Conservation (phyloP, 2,888 invertebrate species). For the Subacronicta megacephala region DNA sequence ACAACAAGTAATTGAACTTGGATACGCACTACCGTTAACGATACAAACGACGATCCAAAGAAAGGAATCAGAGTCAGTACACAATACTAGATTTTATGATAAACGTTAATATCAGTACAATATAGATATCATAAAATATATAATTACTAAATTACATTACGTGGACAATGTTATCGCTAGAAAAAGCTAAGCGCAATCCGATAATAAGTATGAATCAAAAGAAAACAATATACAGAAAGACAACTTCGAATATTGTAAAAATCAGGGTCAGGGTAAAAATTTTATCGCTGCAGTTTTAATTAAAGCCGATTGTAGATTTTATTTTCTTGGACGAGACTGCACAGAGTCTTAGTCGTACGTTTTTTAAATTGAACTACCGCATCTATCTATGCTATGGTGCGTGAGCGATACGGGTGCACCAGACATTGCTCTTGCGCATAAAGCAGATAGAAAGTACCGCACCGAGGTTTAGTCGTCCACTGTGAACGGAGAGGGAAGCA, state of each 20-base stretch:
- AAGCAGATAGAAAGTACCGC: conserved; percentile 85
- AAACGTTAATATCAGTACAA: not conserved
- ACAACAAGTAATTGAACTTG: too few species aligned
- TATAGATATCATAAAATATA: conserved; percentile 28
- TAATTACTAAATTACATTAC: conserved; percentile 32
- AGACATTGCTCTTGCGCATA: conserved; percentile 78
- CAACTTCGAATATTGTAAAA: not conserved
- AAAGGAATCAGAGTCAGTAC: too few species aligned
- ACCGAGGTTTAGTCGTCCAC: conserved; percentile 79
- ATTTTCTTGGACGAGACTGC: not conserved
- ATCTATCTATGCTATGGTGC: not conserved
- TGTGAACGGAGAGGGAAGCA: conserved; percentile 70
- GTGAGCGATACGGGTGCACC: conserved; percentile 63
- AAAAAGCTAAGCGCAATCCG: conserved; percentile 61
- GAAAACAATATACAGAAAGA: conserved; percentile 3
- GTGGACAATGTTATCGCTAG: conserved; percentile 34
- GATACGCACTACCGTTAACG: too few species aligned
- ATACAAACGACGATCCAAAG: too few species aligned
- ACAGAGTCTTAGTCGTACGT: not conserved
- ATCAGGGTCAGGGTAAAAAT: not conserved
- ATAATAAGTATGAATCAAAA: conserved; percentile 47
- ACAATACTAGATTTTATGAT: not conserved
- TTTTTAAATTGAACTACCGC: conserved; percentile 29
- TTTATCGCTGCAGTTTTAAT: not conserved
- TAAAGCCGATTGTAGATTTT: not conserved